Conservation (phyloP, 2,113 vertebrate genomes). For the Bagarius yarrelli region DNA sequence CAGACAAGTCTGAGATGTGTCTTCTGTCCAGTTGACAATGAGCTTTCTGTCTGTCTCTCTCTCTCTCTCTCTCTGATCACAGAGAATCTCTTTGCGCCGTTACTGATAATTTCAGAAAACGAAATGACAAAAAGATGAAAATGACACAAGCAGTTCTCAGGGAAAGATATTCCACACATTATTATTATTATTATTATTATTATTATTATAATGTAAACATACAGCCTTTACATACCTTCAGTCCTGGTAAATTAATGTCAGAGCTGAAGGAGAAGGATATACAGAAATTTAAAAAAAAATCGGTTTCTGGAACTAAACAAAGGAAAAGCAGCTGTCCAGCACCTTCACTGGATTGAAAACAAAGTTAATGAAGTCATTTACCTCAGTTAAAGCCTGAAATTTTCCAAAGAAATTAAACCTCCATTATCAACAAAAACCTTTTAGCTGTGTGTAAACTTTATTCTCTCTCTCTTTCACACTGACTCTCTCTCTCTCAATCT, state of each 20-base stretch:
- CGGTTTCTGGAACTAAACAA: no score
- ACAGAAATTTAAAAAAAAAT: neutral
- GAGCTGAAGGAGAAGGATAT: no score
- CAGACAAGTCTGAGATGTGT: no score
- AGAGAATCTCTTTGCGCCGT: neutral
- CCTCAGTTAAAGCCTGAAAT: slow-evolving; percentile 24
- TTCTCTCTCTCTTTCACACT: neutral
- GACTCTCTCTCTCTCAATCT: neutral
- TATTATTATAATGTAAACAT: no score
- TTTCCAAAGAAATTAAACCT: slow-evolving; percentile 20
- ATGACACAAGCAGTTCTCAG: neutral
- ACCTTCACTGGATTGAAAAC: no score
- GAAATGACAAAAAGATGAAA: neutral
- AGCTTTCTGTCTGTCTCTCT: neutral
- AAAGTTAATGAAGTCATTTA: slow-evolving; percentile 13
- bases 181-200: no score
- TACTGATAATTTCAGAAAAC: neutral
- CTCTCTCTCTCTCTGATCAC: neutral
- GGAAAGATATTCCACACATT: neutral
- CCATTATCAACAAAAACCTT: slow-evolving; percentile 19
- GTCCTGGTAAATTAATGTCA: no score
- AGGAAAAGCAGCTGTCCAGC: no score
- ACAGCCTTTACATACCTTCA: no score
- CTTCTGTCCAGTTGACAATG: no score
- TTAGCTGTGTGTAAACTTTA: neutral